Percentiles rank a stretch among this genome's conserved stretches.
These are phyloP conservation scores for Turnix velox DNA, from an alignment of 2,113 vertebrate species.

Conservation along the genomic window DNA sequence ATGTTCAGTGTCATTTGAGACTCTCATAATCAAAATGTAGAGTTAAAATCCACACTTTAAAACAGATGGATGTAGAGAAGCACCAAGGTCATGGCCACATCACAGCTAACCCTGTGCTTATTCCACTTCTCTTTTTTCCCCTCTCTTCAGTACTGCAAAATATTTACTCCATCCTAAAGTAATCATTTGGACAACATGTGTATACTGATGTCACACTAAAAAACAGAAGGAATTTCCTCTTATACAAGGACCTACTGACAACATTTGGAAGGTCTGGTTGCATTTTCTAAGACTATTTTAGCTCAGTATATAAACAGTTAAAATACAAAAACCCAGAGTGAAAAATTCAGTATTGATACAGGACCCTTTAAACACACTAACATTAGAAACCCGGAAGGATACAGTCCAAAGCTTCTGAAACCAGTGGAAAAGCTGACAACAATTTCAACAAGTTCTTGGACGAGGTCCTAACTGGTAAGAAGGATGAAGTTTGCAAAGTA, in stretches of 20 bases:
- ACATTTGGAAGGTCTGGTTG: constrained; percentile 13
- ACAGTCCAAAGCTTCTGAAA: background rate
- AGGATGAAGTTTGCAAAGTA: background rate
- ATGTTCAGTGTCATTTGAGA: background rate
- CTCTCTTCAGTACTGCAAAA: background rate
- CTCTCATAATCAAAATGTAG: background rate
- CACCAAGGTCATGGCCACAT: background rate
- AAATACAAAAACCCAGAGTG: background rate
- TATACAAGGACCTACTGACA: background rate
- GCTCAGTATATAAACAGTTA: background rate
- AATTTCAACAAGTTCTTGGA: background rate
- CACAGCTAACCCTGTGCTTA: background rate
- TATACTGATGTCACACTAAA: background rate
- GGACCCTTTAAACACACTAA: background rate
- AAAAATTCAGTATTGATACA: background rate
- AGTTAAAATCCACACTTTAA: background rate
- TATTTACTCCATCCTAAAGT: background rate
- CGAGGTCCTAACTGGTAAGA: background rate
- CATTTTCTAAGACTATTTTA: constrained; percentile 51
- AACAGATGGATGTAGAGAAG: background rate
- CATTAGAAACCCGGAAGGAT: background rate
- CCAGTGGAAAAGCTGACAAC: background rate
- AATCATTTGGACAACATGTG: background rate
- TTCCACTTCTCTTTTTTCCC: background rate
- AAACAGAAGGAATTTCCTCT: background rate